phyloP scores from a whole-genome alignment of 2,888 invertebrate species.

The Invenusta paracnida region DNA sequence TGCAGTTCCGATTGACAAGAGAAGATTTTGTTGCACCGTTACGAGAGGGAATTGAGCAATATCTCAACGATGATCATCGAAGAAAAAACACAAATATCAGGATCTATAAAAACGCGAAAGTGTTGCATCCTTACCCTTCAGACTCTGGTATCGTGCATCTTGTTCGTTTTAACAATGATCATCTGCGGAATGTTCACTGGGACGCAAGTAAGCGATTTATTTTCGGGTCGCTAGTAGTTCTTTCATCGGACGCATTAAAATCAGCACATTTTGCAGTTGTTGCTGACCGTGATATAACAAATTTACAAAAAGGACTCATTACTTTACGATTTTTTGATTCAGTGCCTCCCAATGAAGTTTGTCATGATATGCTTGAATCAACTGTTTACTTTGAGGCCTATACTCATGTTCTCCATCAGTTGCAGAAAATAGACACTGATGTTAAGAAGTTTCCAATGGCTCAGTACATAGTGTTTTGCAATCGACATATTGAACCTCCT shows the following conservation, averaged over 20 bases:
- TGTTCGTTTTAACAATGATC: conserved; percentile 36
- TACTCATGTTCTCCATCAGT: conserved; percentile 64
- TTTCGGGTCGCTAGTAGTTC: conserved; percentile 70
- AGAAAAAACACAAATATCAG: conserved; percentile 46
- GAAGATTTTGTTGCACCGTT: conserved; percentile 76
- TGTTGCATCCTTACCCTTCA: conserved; percentile 47
- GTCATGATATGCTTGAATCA: conserved; percentile 69
- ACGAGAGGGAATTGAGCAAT: conserved; percentile 67
- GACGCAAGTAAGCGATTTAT: conserved; percentile 66
- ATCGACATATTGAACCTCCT: conserved; percentile 20
- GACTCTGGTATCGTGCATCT: conserved; percentile 47
- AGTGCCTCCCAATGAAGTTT: neutral
- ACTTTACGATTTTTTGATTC: conserved; percentile 2
- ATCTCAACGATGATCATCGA: conserved; percentile 51
- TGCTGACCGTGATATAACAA: conserved; percentile 57
- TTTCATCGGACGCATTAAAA: conserved; percentile 69
- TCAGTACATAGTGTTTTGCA: conserved; percentile 23
- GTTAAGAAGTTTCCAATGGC: neutral
- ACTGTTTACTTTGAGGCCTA: conserved; percentile 78
- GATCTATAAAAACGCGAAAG: conserved; percentile 49
- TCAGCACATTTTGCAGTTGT: conserved; percentile 70
- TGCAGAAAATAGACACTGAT: conserved; percentile 13
- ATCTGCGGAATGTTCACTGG: conserved; percentile 51
- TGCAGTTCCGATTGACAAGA: conserved; percentile 73
- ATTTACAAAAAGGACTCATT: conserved; percentile 17